Conservation (phyloP, 2,113 vertebrate genomes). For the Neoarius graeffei region DNA sequence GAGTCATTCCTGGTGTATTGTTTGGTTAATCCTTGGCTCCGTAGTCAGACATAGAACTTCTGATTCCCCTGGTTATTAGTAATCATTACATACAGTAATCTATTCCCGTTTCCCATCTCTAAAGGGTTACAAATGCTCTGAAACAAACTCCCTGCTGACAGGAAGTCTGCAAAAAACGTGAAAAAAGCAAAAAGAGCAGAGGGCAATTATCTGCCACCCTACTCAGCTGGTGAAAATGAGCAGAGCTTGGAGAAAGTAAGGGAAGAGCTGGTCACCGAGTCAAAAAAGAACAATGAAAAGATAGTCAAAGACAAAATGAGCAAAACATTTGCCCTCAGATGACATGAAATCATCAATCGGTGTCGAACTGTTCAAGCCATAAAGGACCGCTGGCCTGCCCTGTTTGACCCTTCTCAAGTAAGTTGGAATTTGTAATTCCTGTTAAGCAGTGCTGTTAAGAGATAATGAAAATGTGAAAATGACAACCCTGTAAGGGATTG, state of each 20-base stretch:
- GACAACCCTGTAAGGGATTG: background rate
- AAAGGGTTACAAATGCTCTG: too few relatives aligned
- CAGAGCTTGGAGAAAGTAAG: constrained; percentile 1
- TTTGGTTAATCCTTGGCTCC: too few relatives aligned
- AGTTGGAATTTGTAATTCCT: background rate
- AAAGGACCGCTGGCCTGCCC: background rate
- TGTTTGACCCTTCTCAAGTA: constrained; percentile 6
- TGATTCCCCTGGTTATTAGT: too few relatives aligned
- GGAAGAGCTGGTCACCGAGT: background rate
- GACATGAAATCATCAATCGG: constrained; percentile 9
- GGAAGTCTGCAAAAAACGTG: background rate
- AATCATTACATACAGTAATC: too few relatives aligned
- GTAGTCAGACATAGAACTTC: too few relatives aligned
- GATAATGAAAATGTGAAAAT: background rate
- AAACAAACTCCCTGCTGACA: background rate
- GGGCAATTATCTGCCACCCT: background rate
- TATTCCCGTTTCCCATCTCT: too few relatives aligned
- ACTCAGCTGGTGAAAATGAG: constrained; percentile 22
- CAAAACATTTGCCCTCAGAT: constrained; percentile 27
- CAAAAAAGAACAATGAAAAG: background rate
- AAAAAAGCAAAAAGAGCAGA: constrained; percentile 2
- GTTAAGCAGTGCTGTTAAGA: background rate
- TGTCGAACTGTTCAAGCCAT: constrained; percentile 14
- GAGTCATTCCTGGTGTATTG: too few relatives aligned
- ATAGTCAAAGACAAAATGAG: background rate